Evolutionary conservation across 1,140 invertebrate genomes (phyloP).

Genomic region (Calycopis cecrops): DNA sequence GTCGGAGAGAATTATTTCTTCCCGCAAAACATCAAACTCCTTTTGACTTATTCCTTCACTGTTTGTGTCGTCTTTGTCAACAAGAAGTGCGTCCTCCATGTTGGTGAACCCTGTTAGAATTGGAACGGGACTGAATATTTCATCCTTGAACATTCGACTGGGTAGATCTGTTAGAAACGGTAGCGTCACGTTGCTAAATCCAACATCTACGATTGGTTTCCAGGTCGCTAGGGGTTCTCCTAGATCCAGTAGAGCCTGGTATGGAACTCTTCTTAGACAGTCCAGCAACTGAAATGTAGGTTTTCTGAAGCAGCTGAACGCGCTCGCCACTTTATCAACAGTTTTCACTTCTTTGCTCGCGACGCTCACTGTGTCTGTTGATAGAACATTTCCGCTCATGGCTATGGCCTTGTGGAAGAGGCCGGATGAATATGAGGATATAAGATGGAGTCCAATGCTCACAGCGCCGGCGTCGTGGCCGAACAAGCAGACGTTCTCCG

Average conservation of each 20-base stretch:
- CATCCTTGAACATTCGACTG: constrained; percentile 76
- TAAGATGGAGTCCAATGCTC: constrained; percentile 79
- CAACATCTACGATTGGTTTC: constrained; percentile 84
- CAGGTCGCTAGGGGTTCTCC: constrained; percentile 80
- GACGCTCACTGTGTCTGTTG: constrained; percentile 72
- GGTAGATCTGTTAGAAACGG: constrained; percentile 82
- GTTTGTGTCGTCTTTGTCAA: constrained; percentile 75
- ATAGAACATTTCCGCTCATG: constrained; percentile 83
- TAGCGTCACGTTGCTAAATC: constrained; percentile 79
- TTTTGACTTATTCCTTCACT: constrained; percentile 71
- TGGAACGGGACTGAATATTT: constrained; percentile 79
- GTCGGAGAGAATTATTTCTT: constrained; percentile 77
- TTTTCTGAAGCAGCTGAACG: constrained; percentile 80
- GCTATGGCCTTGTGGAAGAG: constrained; percentile 74
- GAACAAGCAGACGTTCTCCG: constrained; percentile 89
- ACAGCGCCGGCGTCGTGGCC: constrained; percentile 89
- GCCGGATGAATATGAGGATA: constrained; percentile 64
- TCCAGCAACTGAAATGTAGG: constrained; percentile 79
- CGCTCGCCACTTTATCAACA: constrained; percentile 77
- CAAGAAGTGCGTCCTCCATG: constrained; percentile 83
- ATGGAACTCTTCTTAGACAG: constrained; percentile 79
- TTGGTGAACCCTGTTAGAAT: constrained; percentile 84
- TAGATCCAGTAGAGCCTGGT: constrained; percentile 76
- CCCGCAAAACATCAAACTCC: constrained; percentile 78
- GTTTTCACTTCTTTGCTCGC: constrained; percentile 73